Base-by-base conservation (phyloP, 1,140 invertebrate species). In the Metopolophium dirhodum region DNA sequence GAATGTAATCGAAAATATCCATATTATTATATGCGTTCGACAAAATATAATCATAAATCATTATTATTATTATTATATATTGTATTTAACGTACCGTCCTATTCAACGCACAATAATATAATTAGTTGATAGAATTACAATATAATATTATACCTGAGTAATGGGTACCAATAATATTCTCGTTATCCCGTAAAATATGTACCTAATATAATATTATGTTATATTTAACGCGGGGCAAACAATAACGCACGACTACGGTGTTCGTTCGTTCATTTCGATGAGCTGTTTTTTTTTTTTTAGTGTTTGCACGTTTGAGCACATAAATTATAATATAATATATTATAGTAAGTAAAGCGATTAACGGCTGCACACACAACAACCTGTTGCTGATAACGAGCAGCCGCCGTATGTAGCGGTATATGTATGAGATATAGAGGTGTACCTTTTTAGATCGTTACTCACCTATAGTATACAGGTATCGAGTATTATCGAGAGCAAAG, bases 291-390 rank as follows among this genome's bases (percentile, higher is more conserved):
- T 45, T 41, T 86, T 30, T 47, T 22, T 87, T 11, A 18, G 41
- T 41, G 85, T 41, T 41, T 47, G 85, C 45, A 20, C 26, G 85
- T 87, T 87, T 87, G 45, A 87, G 30, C 86, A 49, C 86, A 87
- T 87, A 87, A 87, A 87, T 87, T 87, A 87, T 49, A 87, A 51
- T 51, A 77, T 77, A 77, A 77, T 77, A 77, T 61, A 61, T 11
- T n/a, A 35, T 18, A n/a, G 30, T 77, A 77, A 77, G 61, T 77
- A 87, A 87, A 87, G 47, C 86, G 86, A 87, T 87, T 87, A 87
- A 87, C 86, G 86, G 47, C 86, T 87, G 86, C 47, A 51, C 47
- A 87, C 47, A 87, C 86, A 87, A 87, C 86, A 87, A 87, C 86
- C 47, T 51, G 86, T 87, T 87, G 47, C 86, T 87, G 86, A 87